These are phyloP conservation scores for Andrena flavipes DNA, from an alignment of 2,888 invertebrate species.

Conservation along the genomic window DNA sequence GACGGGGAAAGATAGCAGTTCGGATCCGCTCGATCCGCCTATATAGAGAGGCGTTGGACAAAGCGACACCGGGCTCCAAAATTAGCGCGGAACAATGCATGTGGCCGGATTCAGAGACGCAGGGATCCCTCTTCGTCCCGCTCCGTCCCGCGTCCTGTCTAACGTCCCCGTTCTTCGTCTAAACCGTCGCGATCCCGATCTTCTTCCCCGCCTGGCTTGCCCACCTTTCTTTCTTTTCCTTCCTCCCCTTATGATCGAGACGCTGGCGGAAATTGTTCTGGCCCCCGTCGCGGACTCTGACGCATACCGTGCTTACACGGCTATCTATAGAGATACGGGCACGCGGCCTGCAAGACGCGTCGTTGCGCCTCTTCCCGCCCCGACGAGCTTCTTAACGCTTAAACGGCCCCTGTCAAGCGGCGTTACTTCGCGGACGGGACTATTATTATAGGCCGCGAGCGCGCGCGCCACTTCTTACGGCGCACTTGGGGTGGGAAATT, in stretches of 20 bases:
- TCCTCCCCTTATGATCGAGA: constrained; percentile 53
- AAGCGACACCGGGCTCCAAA: constrained; percentile 81
- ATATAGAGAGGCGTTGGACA: constrained; percentile 77
- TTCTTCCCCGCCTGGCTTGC: constrained; percentile 32
- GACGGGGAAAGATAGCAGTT: constrained; percentile 60
- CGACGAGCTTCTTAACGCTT: constrained; percentile 18
- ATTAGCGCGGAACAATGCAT: constrained; percentile 84
- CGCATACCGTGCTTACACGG: constrained; percentile 69
- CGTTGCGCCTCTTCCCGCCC: constrained; percentile 43
- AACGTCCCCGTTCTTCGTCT: constrained; percentile 25
- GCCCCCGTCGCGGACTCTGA: constrained; percentile 48
- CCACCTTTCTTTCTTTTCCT: constrained; percentile 48
- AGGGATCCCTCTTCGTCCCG: constrained; percentile 65
- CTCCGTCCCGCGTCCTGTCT: neutral
- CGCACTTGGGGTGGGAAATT: too few relatives aligned
- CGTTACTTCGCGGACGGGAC: constrained; percentile 5
- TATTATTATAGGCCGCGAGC: constrained; percentile 14
- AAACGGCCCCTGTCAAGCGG: constrained; percentile 2
- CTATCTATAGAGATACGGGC: constrained; percentile 76
- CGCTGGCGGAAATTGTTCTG: constrained; percentile 58
- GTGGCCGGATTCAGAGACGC: constrained; percentile 80
- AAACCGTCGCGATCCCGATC: constrained; percentile 58
- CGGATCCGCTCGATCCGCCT: constrained; percentile 72
- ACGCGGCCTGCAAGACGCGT: constrained; percentile 63
- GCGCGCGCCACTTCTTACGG: neutral